Percentiles rank a stretch among this genome's conserved stretches.
Evolutionary conservation across 1,140 invertebrate genomes (phyloP).

Genomic region (Anastrepha obliqua): DNA sequence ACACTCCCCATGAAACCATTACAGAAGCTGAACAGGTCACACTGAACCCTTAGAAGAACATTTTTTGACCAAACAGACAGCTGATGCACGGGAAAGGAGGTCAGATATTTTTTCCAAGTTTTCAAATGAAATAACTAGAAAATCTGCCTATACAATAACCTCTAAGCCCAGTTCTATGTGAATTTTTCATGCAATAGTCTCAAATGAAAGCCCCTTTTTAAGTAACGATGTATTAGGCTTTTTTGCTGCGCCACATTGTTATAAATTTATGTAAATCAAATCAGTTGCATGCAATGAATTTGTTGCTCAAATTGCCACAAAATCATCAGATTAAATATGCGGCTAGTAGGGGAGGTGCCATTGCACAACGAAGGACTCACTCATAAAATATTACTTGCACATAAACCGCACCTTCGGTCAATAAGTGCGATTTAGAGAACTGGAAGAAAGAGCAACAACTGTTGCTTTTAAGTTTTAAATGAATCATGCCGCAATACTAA

Average conservation of each 20-base stretch:
- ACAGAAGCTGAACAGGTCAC: too few species aligned
- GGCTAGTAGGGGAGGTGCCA: background rate
- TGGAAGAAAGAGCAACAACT: background rate
- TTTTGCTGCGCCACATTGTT: background rate
- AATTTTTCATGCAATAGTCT: too few species aligned
- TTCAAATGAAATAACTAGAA: too few species aligned
- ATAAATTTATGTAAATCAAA: conserved; percentile 15
- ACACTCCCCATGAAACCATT: too few species aligned
- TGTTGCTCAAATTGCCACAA: conserved; percentile 1
- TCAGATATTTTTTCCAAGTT: too few species aligned
- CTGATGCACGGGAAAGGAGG: too few species aligned
- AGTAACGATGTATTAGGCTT: too few species aligned
- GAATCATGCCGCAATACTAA: background rate
- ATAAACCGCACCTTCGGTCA: conserved; percentile 25
- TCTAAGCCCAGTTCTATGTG: too few species aligned
- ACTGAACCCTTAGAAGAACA: too few species aligned
- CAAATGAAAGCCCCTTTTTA: too few species aligned
- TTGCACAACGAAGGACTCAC: background rate
- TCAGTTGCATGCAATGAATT: background rate
- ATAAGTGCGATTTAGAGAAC: background rate
- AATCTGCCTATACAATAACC: too few species aligned
- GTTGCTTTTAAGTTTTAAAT: background rate
- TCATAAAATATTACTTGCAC: background rate
- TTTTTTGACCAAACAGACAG: too few species aligned
- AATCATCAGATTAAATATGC: background rate